Conservation (phyloP, 2,113 vertebrate genomes). For the Solenodon paradoxus region DNA sequence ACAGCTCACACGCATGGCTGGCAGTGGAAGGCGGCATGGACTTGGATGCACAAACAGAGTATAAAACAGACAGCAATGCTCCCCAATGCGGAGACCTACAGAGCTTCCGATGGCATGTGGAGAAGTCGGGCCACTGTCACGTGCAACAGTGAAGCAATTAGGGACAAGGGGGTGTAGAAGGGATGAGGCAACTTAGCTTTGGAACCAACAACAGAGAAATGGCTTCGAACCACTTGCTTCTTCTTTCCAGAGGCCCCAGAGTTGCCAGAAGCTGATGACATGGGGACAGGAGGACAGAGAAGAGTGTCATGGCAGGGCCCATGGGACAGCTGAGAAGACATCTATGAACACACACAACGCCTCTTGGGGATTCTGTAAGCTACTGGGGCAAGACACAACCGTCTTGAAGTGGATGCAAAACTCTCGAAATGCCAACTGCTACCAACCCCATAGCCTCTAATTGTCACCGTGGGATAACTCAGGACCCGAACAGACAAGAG, state of each 20-base stretch:
- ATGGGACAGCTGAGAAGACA: accelerated
- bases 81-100: background rate
- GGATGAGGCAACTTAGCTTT: no score
- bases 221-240: no score
- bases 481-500: background rate
- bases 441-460: background rate
- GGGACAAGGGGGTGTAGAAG: accelerated
- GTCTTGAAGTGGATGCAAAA: background rate
- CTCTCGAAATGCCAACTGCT: background rate
- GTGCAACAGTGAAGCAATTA: no score
- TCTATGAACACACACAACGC: accelerated
- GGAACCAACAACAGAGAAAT: background rate
- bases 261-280: accelerated
- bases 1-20: no score
- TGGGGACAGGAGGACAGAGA: no score
- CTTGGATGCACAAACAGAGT: background rate
- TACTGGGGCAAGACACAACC: accelerated
- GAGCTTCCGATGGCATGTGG: no score
- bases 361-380: background rate
- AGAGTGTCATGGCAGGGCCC: accelerated
- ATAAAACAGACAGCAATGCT: background rate
- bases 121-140: no score
- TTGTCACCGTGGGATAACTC: background rate
- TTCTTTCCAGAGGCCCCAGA: accelerated
- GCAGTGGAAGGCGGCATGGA: background rate